Percentiles rank a stretch among this genome's conserved stretches.
Evolutionary conservation across 1,140 invertebrate genomes (phyloP).

Genomic region (Drosophila ficusphila): DNA sequence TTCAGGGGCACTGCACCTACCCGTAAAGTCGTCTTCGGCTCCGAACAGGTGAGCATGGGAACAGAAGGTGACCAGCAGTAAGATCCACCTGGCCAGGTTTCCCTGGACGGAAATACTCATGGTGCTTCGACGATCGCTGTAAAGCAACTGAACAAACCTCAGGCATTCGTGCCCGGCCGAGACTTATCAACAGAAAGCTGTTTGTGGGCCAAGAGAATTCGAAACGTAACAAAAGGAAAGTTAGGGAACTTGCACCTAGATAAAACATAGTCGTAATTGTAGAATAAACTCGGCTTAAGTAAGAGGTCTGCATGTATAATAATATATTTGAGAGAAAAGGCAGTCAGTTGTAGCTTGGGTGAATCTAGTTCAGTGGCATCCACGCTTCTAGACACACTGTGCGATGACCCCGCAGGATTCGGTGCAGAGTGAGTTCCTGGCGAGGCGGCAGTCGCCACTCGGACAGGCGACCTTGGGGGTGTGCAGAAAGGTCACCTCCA

Average conservation of each 20-base stretch:
- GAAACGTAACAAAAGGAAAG: too few species aligned
- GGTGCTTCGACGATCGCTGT: slow-evolving; percentile 10
- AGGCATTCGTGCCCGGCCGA: background rate
- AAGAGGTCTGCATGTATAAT: background rate
- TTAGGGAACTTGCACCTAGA: too few species aligned
- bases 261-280: too few species aligned
- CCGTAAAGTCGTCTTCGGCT: slow-evolving; percentile 2
- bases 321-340: background rate
- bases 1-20: background rate
- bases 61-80: background rate
- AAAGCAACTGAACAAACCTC: slow-evolving; percentile 27
- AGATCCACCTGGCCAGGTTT: slow-evolving; percentile 19
- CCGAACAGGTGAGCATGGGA: background rate
- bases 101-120: slow-evolving; percentile 3
- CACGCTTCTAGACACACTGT: slow-evolving; percentile 17
- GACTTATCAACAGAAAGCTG: slow-evolving; percentile 1
- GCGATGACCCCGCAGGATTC: slow-evolving; percentile 24
- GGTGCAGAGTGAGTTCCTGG: slow-evolving; percentile 20
- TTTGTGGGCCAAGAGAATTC: background rate
- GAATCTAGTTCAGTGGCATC: background rate
- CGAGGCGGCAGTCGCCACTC: slow-evolving; percentile 24
- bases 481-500: slow-evolving; percentile 50
- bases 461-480: slow-evolving; percentile 27
- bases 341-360: background rate
- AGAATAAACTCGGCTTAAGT: too few species aligned